Evolutionary conservation across 2,113 vertebrate species (phyloP).

Genomic region (Poecile atricapillus): DNA sequence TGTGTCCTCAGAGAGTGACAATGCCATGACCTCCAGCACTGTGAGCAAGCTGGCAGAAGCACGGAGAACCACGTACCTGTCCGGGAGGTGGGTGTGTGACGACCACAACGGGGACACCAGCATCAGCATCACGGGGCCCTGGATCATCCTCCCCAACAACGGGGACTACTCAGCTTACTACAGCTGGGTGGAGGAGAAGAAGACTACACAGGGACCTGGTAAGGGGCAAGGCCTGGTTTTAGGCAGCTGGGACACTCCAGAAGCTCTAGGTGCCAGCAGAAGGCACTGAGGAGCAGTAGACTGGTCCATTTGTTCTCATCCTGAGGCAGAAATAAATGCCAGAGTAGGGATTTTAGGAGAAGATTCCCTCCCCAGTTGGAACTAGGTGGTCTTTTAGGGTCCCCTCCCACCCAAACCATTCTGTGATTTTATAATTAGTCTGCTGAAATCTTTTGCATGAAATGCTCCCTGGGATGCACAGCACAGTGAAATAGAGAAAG

Average conservation of each 20-base stretch:
- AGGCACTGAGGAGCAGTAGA: neutral
- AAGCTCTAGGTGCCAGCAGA: neutral
- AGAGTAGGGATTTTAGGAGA: neutral
- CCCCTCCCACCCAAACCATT: neutral
- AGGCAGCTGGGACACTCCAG: neutral
- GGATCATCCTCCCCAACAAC: constrained; percentile 90
- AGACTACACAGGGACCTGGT: constrained; percentile 90
- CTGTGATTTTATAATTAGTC: neutral
- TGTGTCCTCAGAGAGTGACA: constrained; percentile 83
- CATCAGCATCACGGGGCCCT: constrained; percentile 90
- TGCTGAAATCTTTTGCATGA: neutral
- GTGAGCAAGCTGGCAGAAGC: constrained; percentile 96
- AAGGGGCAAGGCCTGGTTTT: neutral
- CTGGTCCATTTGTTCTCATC: fast-evolving
- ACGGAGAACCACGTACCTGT: constrained; percentile 93
- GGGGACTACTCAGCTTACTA: constrained; percentile 97
- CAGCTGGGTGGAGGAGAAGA: constrained; percentile 90
- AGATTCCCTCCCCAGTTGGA: neutral
- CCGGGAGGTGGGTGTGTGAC: constrained; percentile 95
- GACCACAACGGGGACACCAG: constrained; percentile 97
- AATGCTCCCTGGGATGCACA: neutral
- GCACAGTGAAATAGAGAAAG: neutral
- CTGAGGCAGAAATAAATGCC: neutral
- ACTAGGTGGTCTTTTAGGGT: neutral
- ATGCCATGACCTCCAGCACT: constrained; percentile 91